Evolutionary conservation across 2,888 invertebrate species (phyloP), one percentile per base, ranked within the genome.

Genomic region (Ceriagrion tenellum): DNA sequence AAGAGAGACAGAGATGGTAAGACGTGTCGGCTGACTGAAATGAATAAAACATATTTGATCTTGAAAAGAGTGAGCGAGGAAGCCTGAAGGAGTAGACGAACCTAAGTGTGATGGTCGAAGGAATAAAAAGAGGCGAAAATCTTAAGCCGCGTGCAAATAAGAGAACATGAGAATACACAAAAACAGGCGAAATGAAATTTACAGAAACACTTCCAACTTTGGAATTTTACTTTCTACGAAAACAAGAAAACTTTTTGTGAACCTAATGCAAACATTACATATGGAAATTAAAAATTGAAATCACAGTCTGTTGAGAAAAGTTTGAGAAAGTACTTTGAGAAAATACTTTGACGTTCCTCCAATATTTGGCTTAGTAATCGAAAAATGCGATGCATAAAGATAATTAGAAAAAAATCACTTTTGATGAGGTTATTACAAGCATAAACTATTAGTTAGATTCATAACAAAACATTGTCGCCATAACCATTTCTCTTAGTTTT

Each of bases 1-100:
- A 12, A 55, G 69, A 26, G 69, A n/a, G 74, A 35, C n/a, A 81
- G 69, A n/a, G 69, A 23, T 12, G 30, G 81, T 16, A 81, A 81
- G 81, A 81, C 81, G 81, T 81, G 81, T 81, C 0, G 81, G 35
- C 35, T 8, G 81, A 81, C 69, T n/a, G 47, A n/a, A 74, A 93
- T 93, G 93, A 93, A 93, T 93, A 93, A 93, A 93, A 93, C 93
- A 93, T 91, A 35, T 93, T 56, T 56, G 69, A 40, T 93, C 69
- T 93, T 93, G 16, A 47, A 55, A 69, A 26, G 91, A 63, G 91
- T 20, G 59, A 59, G 20, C 59, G 59, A 40, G 63, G 40, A 47
- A 81, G 4, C 30, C 35, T 35, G 30, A 35, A 81, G 13, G 35
- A 12, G 35, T 16, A 30, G 81, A 35, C 1, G 35, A 35, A 35